A percentile compares a stretch with the other conserved stretches of the same genome.
These are phyloP conservation scores for Zaprionus vittiger DNA, from an alignment of 1,140 invertebrate species.

Conservation along the genomic window DNA sequence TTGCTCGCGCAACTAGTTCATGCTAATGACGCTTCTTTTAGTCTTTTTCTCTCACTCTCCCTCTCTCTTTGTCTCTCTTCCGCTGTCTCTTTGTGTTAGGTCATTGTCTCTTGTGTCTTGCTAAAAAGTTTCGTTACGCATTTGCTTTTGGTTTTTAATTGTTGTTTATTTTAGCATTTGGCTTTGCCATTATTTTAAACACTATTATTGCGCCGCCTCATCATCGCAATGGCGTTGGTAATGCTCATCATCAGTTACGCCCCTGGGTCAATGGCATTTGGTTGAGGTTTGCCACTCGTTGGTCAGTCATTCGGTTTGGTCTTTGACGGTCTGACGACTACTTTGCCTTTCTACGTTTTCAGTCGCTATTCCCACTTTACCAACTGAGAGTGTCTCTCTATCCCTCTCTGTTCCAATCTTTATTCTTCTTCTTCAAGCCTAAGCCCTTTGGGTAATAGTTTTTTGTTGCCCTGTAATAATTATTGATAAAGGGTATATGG, in stretches of 20 bases:
- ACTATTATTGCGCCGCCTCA: conserved; percentile 50
- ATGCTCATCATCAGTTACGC: conserved; percentile 58
- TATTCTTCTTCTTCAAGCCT: conserved; percentile 36
- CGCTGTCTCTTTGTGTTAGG: conserved; percentile 38
- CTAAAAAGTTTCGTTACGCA: conserved; percentile 59
- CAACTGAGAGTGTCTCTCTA: not conserved
- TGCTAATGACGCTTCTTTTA: conserved; percentile 55
- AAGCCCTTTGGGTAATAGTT: conserved; percentile 7
- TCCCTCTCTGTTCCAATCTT: conserved; percentile 22
- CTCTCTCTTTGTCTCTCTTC: conserved; percentile 18
- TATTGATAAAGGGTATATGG: not conserved
- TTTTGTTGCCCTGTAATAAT: not conserved
- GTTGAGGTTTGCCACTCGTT: conserved; percentile 10
- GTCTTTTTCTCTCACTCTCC: conserved; percentile 6
- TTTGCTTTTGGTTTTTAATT: conserved; percentile 71
- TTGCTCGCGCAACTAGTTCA: conserved; percentile 52
- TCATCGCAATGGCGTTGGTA: conserved; percentile 41
- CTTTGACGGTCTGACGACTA: not conserved
- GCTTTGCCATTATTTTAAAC: conserved; percentile 67
- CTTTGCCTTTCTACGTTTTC: conserved; percentile 16
- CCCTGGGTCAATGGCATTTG: conserved; percentile 60
- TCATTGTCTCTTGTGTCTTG: conserved; percentile 61
- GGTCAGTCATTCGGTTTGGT: conserved; percentile 30
- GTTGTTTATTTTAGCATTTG: conserved; percentile 69
- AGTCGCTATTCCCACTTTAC: not conserved